Base-by-base conservation (phyloP, 1,140 invertebrate species). In the Araneus ventricosus region DNA sequence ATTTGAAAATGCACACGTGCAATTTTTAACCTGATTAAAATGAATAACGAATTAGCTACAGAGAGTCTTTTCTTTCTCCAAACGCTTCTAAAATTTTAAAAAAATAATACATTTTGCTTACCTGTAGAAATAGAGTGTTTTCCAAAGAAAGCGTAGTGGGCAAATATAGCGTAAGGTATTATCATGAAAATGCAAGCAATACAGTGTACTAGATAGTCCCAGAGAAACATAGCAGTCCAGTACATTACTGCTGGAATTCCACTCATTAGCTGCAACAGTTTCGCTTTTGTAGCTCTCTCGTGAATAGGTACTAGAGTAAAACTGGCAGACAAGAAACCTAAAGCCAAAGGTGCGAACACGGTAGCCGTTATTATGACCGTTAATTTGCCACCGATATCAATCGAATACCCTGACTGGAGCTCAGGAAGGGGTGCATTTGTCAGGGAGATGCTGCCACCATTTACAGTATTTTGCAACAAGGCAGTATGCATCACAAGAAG, bases 181-280 rank as follows among this genome's bases (percentile, higher is more conserved):
- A 94, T 30, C 22, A 94, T 59, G 17, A 94, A 70, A 39, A 93
- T 22, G 41, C 41, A 67, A 30, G 75, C 39, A 22, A 93, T 30
- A 8, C 86, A 34, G 59, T 94, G 84, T 4, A 88, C 14, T 24
- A 82, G 8, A 7, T 90, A 59, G 70, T 94, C 94, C 90, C 94
- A 94, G 0, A 92, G 2, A 24, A 94, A 94, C 59, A 92, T 93
- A 4, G 79, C 37, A 24, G 89, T n/a, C 94, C 94, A 94, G 63
- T 92, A 94, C 10, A 90, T n/a, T 17, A 22, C 2, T 17, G 61
- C 85, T 39, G n/a, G 39, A 2, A 94, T 8, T 39, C 94, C 94
- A 59, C 85, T 93, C 94, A 94, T 94, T 34, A 92, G n/a, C 70
- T 94, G 94, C 24, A 94, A 39, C 34, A 94, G 79, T 88, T 94